Base-by-base conservation (phyloP, 2,113 vertebrate genomes). In the Pedionomus torquatus region DNA sequence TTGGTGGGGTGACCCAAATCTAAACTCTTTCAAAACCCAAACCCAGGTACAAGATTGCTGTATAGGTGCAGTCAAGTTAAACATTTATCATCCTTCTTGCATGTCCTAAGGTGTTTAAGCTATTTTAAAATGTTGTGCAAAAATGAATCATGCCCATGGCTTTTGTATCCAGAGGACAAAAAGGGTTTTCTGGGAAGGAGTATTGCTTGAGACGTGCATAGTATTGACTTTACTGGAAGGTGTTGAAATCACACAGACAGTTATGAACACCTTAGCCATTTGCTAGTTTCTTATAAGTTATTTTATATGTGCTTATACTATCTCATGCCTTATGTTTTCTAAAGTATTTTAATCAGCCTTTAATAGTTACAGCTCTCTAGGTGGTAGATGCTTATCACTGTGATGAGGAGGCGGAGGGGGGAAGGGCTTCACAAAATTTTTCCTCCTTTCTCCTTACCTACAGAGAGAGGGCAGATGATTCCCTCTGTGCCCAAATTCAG, bases 361-460 rank as follows among this genome's bases (percentile, higher is more conserved):
- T 94, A 95, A 81, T 93, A 84, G 72, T 75, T 95, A 37, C 61
- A 94, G 72, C 94, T 92, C 91, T 79, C 74, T 76, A 91, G 68
- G 86, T 95, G 92, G 88, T 94, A 93, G 93, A 91, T 95, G 49
- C 44, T 70, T 95, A 92, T 95, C 83, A 12, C 44, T 23, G 37
- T 41, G 24, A 15, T 74, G 86, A 83, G 44, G 71, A 77, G 85
- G 87, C 7, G 46, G 75, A 80, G 24, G 6, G 71, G 81, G 81
- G 81, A 93, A 77, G 77, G 65, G 75, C 55, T 83, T 63, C 11
- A 44, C 10, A 44, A 98, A 97, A 98, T 98, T 98, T 87, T 76
- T 60, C n/a, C 52, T 87, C 6, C 19, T 70, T 83, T 87, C 46
- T 17, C 4, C 68, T 79, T 90, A 20, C 17, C 60, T 60, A 5